These are phyloP conservation scores for Lepidurus apus DNA, from an alignment of 1,140 invertebrate species.

Conservation along the genomic window DNA sequence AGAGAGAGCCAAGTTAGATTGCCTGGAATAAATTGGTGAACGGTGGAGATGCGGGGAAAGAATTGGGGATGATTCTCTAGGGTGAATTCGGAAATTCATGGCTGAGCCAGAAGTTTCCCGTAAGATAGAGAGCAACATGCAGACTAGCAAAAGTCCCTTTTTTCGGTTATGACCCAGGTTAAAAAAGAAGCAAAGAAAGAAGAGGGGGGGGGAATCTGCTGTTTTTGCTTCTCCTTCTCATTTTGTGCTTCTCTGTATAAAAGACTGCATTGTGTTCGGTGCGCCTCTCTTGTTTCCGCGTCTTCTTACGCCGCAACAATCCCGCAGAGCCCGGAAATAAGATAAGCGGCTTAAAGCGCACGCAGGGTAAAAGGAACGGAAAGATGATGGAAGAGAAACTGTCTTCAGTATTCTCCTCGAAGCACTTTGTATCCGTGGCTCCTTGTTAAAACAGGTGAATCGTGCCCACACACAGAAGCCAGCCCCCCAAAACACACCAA, in stretches of 20 bases:
- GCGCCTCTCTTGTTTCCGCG: background rate
- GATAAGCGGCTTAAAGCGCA: constrained; percentile 25
- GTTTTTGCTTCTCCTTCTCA: background rate
- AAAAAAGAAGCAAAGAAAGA: background rate
- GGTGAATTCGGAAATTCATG: constrained; percentile 1
- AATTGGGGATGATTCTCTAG: constrained; percentile 12
- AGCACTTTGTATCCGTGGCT: constrained; percentile 20
- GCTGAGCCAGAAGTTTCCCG: background rate
- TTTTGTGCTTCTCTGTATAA: background rate
- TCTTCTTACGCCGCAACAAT: background rate
- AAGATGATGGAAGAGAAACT: background rate
- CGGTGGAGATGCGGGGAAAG: background rate
- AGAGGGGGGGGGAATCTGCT: background rate
- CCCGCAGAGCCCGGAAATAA: background rate
- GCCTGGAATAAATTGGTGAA: constrained; percentile 11
- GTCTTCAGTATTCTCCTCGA: background rate
- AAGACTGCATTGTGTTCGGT: too few species aligned
- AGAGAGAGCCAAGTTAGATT: background rate
- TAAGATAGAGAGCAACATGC: background rate
- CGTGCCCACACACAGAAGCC: background rate
- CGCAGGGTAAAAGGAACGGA: background rate
- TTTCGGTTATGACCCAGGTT: too few species aligned
- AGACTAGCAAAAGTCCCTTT: background rate
- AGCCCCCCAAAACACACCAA: background rate
- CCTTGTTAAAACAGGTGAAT: background rate